Evolutionary conservation across 2,113 vertebrate genomes (phyloP).

Genomic region (Pedionomus torquatus): DNA sequence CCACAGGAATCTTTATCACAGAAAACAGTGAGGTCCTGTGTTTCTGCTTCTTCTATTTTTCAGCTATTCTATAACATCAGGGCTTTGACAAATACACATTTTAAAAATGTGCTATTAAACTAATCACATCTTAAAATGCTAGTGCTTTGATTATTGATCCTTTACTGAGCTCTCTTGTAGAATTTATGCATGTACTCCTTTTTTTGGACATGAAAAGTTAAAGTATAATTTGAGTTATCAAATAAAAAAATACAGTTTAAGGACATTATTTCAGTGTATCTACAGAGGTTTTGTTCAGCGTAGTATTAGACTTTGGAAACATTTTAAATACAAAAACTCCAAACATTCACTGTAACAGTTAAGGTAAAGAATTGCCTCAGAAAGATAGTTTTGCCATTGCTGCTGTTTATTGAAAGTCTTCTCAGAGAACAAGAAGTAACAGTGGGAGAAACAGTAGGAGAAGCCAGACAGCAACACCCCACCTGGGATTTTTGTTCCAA

Average conservation of each 20-base stretch:
- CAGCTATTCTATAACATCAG: neutral
- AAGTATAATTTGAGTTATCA: neutral
- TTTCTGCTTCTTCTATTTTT: neutral
- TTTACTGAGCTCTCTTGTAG: neutral
- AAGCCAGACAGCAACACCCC: neutral
- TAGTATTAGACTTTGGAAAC: neutral
- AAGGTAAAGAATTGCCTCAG: neutral
- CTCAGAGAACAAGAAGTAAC: neutral
- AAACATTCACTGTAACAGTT: neutral
- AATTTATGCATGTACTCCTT: neutral
- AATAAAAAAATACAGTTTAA: neutral
- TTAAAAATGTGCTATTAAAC: neutral
- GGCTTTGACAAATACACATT: neutral
- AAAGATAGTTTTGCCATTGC: neutral
- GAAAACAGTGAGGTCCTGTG: neutral
- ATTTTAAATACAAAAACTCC: neutral
- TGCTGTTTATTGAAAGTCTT: neutral
- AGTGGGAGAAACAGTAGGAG: neutral
- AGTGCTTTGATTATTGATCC: neutral
- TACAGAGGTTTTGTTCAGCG: neutral
- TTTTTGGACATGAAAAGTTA: neutral
- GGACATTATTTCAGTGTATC: neutral
- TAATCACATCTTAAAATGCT: neutral
- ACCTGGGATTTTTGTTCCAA: neutral
- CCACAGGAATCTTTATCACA: neutral